Evolutionary conservation across 1,140 invertebrate genomes (phyloP).

Genomic region (Drosophila kohkoa): DNA sequence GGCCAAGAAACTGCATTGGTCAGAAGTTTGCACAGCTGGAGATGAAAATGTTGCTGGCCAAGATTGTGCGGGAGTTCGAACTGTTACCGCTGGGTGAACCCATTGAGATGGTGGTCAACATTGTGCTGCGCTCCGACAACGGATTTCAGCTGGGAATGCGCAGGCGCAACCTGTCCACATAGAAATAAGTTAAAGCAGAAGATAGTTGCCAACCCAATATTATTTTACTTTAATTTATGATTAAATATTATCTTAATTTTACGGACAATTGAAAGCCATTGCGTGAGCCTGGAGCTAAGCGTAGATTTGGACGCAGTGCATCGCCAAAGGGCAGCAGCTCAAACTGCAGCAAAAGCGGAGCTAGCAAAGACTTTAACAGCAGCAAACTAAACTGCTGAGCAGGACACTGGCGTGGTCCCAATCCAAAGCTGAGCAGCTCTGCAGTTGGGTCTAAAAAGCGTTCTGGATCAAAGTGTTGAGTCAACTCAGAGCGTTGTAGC

Average conservation of each 20-base stretch:
- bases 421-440: conserved; percentile 54
- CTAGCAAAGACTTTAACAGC: conserved; percentile 49
- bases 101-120: conserved; percentile 59
- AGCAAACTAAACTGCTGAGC: conserved; percentile 50
- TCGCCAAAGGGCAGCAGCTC: conserved; percentile 63
- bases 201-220: no score
- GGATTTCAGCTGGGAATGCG: conserved; percentile 72
- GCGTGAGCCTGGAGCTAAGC: conserved; percentile 43
- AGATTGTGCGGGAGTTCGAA: conserved; percentile 73
- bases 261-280: conserved; percentile 70
- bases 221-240: neutral
- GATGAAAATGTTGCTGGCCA: conserved; percentile 79
- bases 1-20: conserved; percentile 90
- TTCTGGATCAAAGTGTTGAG: conserved; percentile 44
- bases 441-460: conserved; percentile 41
- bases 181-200: no score
- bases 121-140: conserved; percentile 66
- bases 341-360: conserved; percentile 41
- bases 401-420: conserved; percentile 65
- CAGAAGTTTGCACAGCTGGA: conserved; percentile 81
- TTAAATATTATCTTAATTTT: conserved; percentile 10
- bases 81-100: conserved; percentile 84
- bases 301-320: conserved; percentile 39
- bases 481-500: conserved; percentile 50
- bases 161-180: neutral